Evolutionary conservation across 2,888 invertebrate species (phyloP).

Genomic region (Dryobota labecula): DNA sequence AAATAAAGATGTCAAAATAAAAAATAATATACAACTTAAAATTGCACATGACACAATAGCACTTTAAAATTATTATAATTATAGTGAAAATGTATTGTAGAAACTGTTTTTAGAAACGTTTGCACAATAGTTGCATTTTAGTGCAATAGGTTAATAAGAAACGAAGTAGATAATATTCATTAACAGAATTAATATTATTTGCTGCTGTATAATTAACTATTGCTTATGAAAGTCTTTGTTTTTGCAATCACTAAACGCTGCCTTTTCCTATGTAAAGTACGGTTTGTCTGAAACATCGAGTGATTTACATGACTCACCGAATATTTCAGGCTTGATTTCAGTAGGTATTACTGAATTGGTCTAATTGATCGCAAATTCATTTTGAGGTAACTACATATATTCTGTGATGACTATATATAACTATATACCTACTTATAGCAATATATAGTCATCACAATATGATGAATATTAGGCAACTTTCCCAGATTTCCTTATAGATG

Average conservation of each 20-base stretch:
- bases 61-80: conserved; percentile 5
- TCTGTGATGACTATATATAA: no score
- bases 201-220: conserved; percentile 6
- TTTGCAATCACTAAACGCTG: conserved; percentile 15
- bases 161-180: conserved; percentile 28
- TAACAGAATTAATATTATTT: conserved; percentile 36
- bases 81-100: conserved; percentile 14
- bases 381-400: no score
- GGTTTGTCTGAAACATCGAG: neutral
- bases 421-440: no score
- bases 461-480: neutral
- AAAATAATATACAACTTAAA: neutral
- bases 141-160: conserved; percentile 40
- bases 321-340: neutral
- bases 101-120: conserved; percentile 25
- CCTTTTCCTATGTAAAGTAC: conserved; percentile 12
- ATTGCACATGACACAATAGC: conserved; percentile 17
- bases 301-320: neutral
- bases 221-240: conserved; percentile 12
- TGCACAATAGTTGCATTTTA: conserved; percentile 27
- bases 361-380: neutral
- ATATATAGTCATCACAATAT: neutral
- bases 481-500: no score
- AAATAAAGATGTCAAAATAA: no score
- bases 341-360: neutral